These are phyloP conservation scores for Phasianus colchicus DNA, from an alignment of 2,113 vertebrate genomes.

Conservation along the genomic window DNA sequence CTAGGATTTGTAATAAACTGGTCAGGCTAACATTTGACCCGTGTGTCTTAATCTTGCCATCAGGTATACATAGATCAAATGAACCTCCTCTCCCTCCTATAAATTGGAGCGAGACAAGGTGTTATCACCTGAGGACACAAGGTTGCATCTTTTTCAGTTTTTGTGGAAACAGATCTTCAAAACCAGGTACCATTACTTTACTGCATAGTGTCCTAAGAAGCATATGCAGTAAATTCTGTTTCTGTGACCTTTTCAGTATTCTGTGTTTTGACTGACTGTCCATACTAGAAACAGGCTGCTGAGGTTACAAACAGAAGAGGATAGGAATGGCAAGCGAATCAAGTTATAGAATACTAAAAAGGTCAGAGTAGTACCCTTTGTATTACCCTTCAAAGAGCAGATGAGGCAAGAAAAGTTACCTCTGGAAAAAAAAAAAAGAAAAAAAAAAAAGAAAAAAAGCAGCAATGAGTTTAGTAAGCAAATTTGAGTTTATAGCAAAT, in stretches of 20 bases:
- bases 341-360: conserved; percentile 80
- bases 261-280: conserved; percentile 76
- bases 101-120: neutral
- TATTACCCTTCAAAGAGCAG: conserved; percentile 69
- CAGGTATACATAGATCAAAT: too few relatives aligned
- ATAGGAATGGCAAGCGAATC: conserved; percentile 70
- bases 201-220: conserved; percentile 47
- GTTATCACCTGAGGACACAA: neutral
- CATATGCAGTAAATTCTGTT: conserved; percentile 45
- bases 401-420: conserved; percentile 61
- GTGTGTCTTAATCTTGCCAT: too few relatives aligned
- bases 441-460: conserved; percentile 5
- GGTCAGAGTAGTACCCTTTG: conserved; percentile 72
- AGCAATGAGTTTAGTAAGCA: conserved; percentile 55
- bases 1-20: too few relatives aligned
- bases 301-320: conserved; percentile 66
- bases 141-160: neutral
- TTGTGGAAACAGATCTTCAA: conserved; percentile 34
- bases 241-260: conserved; percentile 80
- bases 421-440: neutral
- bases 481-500: conserved; percentile 33
- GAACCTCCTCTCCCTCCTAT: too few relatives aligned
- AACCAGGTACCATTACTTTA: conserved; percentile 53
- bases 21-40: too few relatives aligned
- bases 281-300: conserved; percentile 69